phyloP scores from a whole-genome alignment of 2,113 vertebrate genomes.

The Sula dactylatra region DNA sequence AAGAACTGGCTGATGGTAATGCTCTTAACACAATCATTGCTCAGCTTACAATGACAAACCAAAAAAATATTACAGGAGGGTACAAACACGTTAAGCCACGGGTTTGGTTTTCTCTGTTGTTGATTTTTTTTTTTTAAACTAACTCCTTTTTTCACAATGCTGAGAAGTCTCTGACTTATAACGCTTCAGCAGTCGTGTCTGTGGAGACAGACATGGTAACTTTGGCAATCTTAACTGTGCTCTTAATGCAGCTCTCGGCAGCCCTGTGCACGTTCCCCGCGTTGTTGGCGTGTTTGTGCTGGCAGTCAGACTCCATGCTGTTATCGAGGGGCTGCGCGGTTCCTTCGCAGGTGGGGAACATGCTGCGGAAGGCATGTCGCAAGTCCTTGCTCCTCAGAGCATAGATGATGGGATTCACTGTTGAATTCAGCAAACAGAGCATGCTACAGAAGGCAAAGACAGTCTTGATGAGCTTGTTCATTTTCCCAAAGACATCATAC shows the following conservation, averaged over 20 bases:
- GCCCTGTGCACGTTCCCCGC: constrained; percentile 89
- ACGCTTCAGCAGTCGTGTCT: constrained; percentile 95
- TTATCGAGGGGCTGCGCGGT: constrained; percentile 91
- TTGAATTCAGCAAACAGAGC: constrained; percentile 98
- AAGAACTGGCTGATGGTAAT: constrained; percentile 23
- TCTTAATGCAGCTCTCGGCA: constrained; percentile 96
- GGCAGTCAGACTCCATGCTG: constrained; percentile 97
- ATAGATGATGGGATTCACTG: constrained; percentile 98
- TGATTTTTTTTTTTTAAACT: neutral
- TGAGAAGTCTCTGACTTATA: constrained; percentile 77
- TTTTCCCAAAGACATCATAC: constrained; percentile 97
- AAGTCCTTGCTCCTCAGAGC: constrained; percentile 97
- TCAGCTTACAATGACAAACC: constrained; percentile 57
- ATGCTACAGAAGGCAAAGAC: constrained; percentile 98
- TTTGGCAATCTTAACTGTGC: constrained; percentile 99
- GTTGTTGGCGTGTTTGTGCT: constrained; percentile 86
- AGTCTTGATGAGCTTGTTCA: constrained; percentile 96
- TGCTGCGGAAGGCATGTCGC: constrained; percentile 92
- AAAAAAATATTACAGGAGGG: constrained; percentile 63
- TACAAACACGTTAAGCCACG: constrained; percentile 62
- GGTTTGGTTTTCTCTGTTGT: constrained; percentile 56
- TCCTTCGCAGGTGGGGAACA: constrained; percentile 89
- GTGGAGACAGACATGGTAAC: constrained; percentile 99
- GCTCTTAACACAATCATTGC: constrained; percentile 35
- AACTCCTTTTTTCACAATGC: constrained; percentile 18